Conservation (phyloP, 2,888 invertebrate species). For the Villa cingulata region DNA sequence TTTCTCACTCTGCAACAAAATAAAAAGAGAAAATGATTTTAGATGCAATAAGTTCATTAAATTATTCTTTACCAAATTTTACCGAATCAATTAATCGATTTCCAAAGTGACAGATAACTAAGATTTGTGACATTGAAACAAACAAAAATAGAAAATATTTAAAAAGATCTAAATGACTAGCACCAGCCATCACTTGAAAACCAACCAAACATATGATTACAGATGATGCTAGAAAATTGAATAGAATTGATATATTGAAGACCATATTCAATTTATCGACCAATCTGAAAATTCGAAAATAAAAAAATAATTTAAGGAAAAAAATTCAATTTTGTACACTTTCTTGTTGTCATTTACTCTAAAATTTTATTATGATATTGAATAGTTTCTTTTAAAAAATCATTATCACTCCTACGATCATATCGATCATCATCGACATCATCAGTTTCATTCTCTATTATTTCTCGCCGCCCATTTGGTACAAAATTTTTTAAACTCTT, state of each 20-base stretch:
- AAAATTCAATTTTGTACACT: too few species aligned
- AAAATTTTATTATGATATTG: too few species aligned
- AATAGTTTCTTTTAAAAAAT: too few species aligned
- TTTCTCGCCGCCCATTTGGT: too few species aligned
- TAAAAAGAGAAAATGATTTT: not conserved
- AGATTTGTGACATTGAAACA: conserved; percentile 25
- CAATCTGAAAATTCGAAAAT: too few species aligned
- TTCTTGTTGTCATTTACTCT: too few species aligned
- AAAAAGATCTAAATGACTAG: conserved; percentile 18
- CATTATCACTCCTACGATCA: too few species aligned
- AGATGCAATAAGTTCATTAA: too few species aligned
- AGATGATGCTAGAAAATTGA: conserved; percentile 26
- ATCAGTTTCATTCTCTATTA: too few species aligned
- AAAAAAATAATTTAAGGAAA: too few species aligned
- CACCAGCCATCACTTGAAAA: conserved; percentile 27
- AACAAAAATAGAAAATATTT: conserved; percentile 25
- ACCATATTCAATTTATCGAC: conserved; percentile 22
- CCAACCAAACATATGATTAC: conserved; percentile 29
- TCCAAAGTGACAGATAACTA: conserved; percentile 25
- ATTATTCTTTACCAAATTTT: too few species aligned
- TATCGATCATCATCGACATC: too few species aligned
- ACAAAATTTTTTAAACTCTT: conserved; percentile 16
- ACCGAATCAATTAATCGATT: conserved; percentile 24
- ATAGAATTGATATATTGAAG: conserved; percentile 25
- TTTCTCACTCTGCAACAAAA: conserved; percentile 19